phyloP scores from a whole-genome alignment of 2,113 vertebrate species.

The Xenotilapia flavipinnis region DNA sequence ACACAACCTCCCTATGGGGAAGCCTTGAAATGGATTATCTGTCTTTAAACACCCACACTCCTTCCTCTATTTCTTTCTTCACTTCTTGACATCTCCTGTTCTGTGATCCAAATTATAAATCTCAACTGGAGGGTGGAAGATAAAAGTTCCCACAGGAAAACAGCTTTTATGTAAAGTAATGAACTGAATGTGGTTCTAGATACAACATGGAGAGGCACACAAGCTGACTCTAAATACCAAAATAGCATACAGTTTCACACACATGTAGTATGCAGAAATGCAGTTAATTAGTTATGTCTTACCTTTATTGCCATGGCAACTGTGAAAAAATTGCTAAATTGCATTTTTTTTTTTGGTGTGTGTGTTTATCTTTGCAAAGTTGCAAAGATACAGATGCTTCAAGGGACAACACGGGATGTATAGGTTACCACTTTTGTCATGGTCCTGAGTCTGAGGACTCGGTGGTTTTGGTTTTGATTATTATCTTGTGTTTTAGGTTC shows the following conservation, averaged over 20 bases:
- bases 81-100: slow-evolving; percentile 34
- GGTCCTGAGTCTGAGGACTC: neutral
- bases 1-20: slow-evolving; percentile 46
- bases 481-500: neutral
- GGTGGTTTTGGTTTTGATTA: neutral
- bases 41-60: slow-evolving; percentile 64
- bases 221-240: neutral
- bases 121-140: slow-evolving; percentile 57
- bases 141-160: slow-evolving; percentile 58
- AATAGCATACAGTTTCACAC: neutral
- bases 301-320: neutral
- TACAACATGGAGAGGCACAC: neutral
- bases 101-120: slow-evolving; percentile 68
- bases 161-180: slow-evolving; percentile 45
- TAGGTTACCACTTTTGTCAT: neutral
- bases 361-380: neutral
- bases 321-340: neutral
- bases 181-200: neutral
- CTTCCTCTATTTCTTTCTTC: slow-evolving; percentile 39
- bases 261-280: neutral
- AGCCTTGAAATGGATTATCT: slow-evolving; percentile 62
- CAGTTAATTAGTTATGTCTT: neutral
- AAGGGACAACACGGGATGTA: neutral
- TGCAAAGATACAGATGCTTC: neutral
- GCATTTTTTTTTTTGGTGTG: neutral